Evolutionary conservation across 2,113 vertebrate genomes (phyloP).

Genomic region (Phaethornis superciliosus): DNA sequence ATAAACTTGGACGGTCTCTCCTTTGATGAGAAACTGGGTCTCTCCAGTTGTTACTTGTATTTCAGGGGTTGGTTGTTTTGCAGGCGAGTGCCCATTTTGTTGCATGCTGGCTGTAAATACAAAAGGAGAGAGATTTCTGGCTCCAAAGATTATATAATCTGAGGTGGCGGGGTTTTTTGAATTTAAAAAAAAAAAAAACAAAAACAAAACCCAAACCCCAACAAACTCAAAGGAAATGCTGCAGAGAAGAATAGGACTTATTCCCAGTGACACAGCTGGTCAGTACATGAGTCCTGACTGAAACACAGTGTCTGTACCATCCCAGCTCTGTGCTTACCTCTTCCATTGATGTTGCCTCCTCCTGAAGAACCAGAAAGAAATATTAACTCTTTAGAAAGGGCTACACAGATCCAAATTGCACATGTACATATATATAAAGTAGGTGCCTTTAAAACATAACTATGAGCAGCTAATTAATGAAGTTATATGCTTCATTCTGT

Average conservation of each 20-base stretch:
- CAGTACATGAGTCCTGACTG: not conserved
- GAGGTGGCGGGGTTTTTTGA: not conserved
- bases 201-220: not conserved
- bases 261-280: not conserved
- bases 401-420: not conserved
- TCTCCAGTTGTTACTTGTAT: not conserved
- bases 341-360: not conserved
- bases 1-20: not conserved
- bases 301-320: fast-evolving
- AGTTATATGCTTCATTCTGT: not conserved
- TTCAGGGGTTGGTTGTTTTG: not conserved
- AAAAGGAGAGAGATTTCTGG: not conserved
- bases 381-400: not conserved
- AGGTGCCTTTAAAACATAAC: not conserved
- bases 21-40: too few species aligned
- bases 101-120: not conserved
- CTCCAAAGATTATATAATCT: not conserved
- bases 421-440: fast-evolving
- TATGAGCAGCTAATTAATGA: not conserved
- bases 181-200: too few species aligned
- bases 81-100: not conserved
- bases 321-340: not conserved
- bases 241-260: not conserved
- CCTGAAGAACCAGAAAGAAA: not conserved
- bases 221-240: not conserved